These are phyloP conservation scores for Megalopta genalis DNA, from an alignment of 1,140 invertebrate species.

Conservation along the genomic window DNA sequence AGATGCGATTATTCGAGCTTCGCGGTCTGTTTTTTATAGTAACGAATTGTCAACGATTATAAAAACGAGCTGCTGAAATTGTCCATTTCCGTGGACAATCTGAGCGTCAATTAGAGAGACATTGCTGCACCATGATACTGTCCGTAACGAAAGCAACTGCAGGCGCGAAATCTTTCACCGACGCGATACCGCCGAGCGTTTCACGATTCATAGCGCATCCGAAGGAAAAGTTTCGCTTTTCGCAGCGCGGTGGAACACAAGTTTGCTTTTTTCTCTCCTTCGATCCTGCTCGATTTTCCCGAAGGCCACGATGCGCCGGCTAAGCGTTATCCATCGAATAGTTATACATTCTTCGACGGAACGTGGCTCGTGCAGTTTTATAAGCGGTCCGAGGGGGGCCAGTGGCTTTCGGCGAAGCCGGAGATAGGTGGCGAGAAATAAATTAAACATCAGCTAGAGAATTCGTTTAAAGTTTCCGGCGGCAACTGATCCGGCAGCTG, in stretches of 20 bases:
- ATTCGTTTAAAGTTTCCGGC: conserved; percentile 51
- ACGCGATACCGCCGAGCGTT: not conserved
- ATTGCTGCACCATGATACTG: no score
- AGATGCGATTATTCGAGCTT: no score
- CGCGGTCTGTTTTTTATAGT: no score
- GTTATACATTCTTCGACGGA: conserved; percentile 1
- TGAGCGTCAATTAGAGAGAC: no score
- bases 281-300: not conserved
- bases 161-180: not conserved
- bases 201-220: not conserved
- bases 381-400: not conserved
- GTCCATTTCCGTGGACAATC: no score
- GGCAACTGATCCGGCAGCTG: conserved; percentile 32
- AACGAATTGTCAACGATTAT: no score
- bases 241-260: not conserved
- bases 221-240: not conserved
- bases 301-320: not conserved
- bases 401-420: not conserved
- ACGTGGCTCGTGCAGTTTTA: not conserved
- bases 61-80: no score
- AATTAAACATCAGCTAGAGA: conserved; percentile 47
- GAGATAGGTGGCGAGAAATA: conserved; percentile 23
- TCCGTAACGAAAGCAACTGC: no score
- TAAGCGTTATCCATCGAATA: not conserved
- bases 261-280: conserved; percentile 15